Conservation (phyloP, 2,113 vertebrate species). For the Pygoscelis antarcticus region DNA sequence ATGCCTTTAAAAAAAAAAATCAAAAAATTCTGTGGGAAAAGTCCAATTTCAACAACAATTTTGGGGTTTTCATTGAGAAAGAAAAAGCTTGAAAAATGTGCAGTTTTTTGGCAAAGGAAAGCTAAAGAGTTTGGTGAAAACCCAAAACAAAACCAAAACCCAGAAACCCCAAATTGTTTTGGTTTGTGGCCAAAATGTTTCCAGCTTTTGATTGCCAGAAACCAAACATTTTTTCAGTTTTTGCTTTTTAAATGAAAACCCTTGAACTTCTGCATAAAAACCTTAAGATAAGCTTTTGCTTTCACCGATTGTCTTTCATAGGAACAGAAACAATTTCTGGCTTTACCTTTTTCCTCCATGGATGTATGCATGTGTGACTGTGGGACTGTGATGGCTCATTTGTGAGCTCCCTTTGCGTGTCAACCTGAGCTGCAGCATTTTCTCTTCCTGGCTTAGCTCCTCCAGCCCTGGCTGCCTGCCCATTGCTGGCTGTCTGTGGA, state of each 20-base stretch:
- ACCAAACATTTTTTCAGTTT: constrained; percentile 38
- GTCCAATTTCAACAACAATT: constrained; percentile 63
- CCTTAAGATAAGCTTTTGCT: neutral
- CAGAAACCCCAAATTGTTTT: constrained; percentile 53
- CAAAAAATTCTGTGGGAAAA: neutral
- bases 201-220: constrained; percentile 55
- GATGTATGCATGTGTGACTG: neutral
- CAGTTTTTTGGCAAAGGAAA: constrained; percentile 40
- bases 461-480: neutral
- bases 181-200: constrained; percentile 42
- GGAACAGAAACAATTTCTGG: neutral
- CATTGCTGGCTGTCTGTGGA: neutral
- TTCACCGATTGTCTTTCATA: neutral
- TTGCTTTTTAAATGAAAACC: constrained; percentile 9
- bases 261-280: neutral
- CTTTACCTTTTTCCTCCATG: neutral
- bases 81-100: constrained; percentile 57
- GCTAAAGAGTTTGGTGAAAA: constrained; percentile 26
- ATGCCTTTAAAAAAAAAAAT: neutral
- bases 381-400: neutral
- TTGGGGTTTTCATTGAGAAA: constrained; percentile 54
- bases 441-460: neutral
- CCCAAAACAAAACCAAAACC: constrained; percentile 45
- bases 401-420: neutral
- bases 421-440: neutral